These are phyloP conservation scores for Zhengitettix transpicula DNA, from an alignment of 2,888 invertebrate species.

Conservation along the genomic window DNA sequence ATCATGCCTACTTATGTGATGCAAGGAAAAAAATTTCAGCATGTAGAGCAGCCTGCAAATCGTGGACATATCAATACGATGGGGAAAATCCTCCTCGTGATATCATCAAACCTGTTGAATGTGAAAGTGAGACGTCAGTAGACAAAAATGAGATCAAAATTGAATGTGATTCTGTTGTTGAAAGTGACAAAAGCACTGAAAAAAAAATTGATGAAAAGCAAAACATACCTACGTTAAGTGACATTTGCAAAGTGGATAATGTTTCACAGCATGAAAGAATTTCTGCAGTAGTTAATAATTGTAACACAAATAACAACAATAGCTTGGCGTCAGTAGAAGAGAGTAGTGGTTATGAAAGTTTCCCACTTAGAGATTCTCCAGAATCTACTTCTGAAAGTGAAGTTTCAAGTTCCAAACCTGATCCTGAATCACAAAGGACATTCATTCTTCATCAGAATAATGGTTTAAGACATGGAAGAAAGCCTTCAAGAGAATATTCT, in stretches of 20 bases:
- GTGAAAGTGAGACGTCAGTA: not conserved
- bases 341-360: slow-evolving; percentile 64
- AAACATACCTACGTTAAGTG: too few species aligned
- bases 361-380: slow-evolving; percentile 30
- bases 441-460: too few species aligned
- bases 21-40: slow-evolving; percentile 61
- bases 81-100: slow-evolving; percentile 32
- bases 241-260: too few species aligned
- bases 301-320: not conserved
- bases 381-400: slow-evolving; percentile 28
- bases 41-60: slow-evolving; percentile 53
- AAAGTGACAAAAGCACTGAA: not conserved
- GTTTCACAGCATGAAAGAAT: too few species aligned
- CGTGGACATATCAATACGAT: slow-evolving; percentile 70
- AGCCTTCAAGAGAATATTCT: too few species aligned
- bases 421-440: not conserved
- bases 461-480: too few species aligned
- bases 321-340: slow-evolving; percentile 57
- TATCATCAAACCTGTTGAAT: not conserved
- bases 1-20: slow-evolving; percentile 73
- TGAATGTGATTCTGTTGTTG: not conserved
- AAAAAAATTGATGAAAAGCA: not conserved
- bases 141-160: not conserved
- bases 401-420: slow-evolving; percentile 4
- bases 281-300: too few species aligned